Conservation (phyloP, 2,888 invertebrate genomes). For the Archips xylosteana region DNA sequence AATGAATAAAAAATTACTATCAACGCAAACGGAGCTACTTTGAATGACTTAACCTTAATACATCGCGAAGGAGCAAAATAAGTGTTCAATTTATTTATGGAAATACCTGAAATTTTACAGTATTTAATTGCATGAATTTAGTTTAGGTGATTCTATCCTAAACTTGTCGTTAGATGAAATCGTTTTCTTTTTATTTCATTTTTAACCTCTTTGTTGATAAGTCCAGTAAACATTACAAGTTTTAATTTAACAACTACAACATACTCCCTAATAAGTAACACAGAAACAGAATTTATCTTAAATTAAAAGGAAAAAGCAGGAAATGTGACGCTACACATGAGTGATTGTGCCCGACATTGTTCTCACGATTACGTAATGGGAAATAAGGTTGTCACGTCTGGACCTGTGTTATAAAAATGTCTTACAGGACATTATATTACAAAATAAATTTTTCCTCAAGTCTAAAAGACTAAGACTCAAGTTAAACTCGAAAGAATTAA, state of each 20-base stretch:
- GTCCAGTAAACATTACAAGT: background rate
- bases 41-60: too few species aligned
- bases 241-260: background rate
- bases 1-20: too few species aligned
- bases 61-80: too few species aligned
- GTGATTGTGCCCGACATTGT: conserved; percentile 22
- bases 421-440: background rate
- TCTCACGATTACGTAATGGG: conserved; percentile 25
- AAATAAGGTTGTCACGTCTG: conserved; percentile 22
- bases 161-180: background rate
- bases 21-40: too few species aligned
- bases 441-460: background rate
- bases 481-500: too few species aligned
- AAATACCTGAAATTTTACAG: too few species aligned
- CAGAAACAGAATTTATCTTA: background rate
- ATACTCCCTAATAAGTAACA: background rate
- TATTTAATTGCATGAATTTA: too few species aligned
- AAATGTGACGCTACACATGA: conserved; percentile 18
- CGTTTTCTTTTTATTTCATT: too few species aligned
- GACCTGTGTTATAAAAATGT: background rate
- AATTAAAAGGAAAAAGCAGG: conserved; percentile 24
- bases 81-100: too few species aligned
- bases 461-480: too few species aligned
- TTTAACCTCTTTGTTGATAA: background rate
- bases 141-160: too few species aligned